These are phyloP conservation scores for Cryptocephalus moraei DNA, from an alignment of 2,888 invertebrate genomes.

Conservation along the genomic window DNA sequence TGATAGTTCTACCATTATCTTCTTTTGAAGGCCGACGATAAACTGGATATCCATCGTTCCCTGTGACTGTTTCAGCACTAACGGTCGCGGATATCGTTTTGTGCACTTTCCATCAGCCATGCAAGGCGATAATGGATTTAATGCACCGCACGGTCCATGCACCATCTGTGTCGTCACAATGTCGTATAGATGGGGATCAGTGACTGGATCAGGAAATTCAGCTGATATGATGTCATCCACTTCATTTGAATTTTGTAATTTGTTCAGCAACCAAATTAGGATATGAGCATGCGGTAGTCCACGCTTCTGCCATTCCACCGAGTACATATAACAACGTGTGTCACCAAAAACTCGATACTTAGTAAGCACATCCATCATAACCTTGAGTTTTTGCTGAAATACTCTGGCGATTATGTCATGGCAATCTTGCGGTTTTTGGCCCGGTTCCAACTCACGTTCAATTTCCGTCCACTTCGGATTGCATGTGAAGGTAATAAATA, in stretches of 20 bases:
- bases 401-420: neutral
- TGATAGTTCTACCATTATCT: constrained; percentile 7
- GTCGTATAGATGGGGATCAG: constrained; percentile 1
- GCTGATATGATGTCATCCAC: constrained; percentile 1
- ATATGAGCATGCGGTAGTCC: constrained; percentile 24
- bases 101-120: constrained; percentile 3
- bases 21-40: constrained; percentile 18
- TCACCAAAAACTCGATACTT: neutral
- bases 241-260: constrained; percentile 6
- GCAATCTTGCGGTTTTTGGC: constrained; percentile 8
- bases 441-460: constrained; percentile 6
- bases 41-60: constrained; percentile 26
- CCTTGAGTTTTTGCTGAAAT: neutral
- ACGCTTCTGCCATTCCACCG: neutral
- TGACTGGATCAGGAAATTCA: neutral
- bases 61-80: constrained; percentile 15
- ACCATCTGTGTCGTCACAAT: constrained; percentile 1
- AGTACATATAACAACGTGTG: neutral
- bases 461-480: constrained; percentile 17
- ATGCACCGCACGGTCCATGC: constrained; percentile 2
- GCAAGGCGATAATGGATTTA: constrained; percentile 1
- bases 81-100: neutral
- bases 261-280: constrained; percentile 18
- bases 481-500: constrained; percentile 29
- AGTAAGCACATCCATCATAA: neutral